phyloP scores from a whole-genome alignment of 92 coral and sea anemone genomes.

The Blastomussa wellsi region DNA sequence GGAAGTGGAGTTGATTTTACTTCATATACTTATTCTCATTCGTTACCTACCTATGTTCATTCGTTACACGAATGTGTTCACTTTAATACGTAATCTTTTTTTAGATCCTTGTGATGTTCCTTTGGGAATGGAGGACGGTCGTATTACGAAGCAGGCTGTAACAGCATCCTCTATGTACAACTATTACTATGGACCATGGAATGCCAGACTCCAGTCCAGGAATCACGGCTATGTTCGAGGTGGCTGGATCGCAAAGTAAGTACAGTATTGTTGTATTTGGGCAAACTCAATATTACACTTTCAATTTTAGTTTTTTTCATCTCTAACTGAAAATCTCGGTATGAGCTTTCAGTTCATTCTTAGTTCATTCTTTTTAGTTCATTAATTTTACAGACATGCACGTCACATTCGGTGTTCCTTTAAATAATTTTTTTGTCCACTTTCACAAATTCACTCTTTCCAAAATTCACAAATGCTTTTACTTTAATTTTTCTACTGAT shows the following conservation, averaged over 20 bases:
- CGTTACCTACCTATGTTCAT: not conserved
- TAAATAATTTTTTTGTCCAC: no score
- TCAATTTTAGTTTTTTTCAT: not conserved
- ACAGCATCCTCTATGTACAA: constrained; percentile 78
- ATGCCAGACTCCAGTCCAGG: constrained; percentile 74
- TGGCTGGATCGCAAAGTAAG: constrained; percentile 63
- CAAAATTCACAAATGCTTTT: no score
- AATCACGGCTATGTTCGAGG: constrained; percentile 56
- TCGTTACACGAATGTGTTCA: no score
- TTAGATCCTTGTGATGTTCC: constrained; percentile 83
- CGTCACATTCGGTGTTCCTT: no score
- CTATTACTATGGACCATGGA: constrained; percentile 77
- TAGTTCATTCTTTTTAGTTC: no score
- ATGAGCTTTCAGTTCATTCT: no score
- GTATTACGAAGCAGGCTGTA: constrained; percentile 67
- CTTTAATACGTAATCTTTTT: not conserved
- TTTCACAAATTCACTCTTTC: no score
- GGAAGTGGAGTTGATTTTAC: no score
- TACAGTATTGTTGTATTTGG: not conserved
- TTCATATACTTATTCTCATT: not conserved
- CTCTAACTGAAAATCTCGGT: not conserved
- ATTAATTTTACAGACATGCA: no score
- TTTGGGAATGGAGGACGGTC: constrained; percentile 80
- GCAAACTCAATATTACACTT: not conserved
- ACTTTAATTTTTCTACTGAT: no score